Evolutionary conservation across 2,797 vertebrate genomes (phyloP).

Genomic region (Smutsia temminckii): DNA sequence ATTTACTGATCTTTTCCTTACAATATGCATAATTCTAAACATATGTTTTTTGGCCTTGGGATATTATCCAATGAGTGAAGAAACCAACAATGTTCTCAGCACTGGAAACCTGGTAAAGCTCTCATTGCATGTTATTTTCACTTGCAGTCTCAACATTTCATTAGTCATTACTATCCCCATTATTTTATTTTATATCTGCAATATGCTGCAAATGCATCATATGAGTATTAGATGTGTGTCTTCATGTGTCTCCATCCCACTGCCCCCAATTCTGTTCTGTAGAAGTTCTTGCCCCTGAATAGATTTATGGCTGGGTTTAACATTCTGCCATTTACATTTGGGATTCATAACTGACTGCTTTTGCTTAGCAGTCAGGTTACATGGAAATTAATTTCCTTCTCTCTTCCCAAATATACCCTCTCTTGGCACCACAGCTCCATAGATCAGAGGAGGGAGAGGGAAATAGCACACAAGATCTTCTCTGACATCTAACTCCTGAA

Average conservation of each 20-base stretch:
- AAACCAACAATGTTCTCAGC: conserved; percentile 70
- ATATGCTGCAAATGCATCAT: background rate
- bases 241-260: background rate
- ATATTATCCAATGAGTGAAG: conserved; percentile 80
- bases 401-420: background rate
- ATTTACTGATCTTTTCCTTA: conserved; percentile 89
- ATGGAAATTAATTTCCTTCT: background rate
- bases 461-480: background rate
- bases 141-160: background rate
- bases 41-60: conserved; percentile 92
- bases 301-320: background rate
- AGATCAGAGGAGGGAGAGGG: background rate
- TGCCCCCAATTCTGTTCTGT: background rate
- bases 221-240: background rate
- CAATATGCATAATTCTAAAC: conserved; percentile 91
- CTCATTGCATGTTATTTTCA: background rate
- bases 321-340: conserved; percentile 12
- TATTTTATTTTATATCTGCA: background rate
- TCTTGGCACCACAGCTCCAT: background rate
- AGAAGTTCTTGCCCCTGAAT: background rate
- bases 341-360: background rate
- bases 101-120: conserved; percentile 88
- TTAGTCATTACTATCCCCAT: background rate
- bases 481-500: background rate
- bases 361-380: background rate